phyloP scores from a whole-genome alignment of 2,888 invertebrate genomes.

The Cotesia congregata region DNA sequence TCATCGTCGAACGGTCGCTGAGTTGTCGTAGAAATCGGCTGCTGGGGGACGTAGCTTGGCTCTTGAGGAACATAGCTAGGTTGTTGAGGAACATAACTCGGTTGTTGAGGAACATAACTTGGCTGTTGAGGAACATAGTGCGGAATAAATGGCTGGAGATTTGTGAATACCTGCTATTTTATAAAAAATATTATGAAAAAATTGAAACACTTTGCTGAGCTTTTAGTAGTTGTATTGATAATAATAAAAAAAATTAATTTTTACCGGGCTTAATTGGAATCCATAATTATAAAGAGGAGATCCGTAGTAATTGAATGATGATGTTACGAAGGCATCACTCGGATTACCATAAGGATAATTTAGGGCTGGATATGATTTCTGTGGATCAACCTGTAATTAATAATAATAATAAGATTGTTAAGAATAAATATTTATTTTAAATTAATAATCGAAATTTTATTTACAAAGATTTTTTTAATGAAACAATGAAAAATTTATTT shows the following conservation, averaged over 20 bases:
- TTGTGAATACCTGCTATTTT: constrained; percentile 33
- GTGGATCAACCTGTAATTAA: constrained; percentile 40
- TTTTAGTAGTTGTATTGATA: background rate
- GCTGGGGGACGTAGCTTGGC: constrained; percentile 12
- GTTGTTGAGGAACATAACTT: constrained; percentile 23
- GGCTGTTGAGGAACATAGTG: constrained; percentile 31
- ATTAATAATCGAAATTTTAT: too few relatives aligned
- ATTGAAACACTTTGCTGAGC: background rate
- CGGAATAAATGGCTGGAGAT: constrained; percentile 41
- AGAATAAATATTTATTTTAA: background rate
- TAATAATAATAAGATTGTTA: background rate
- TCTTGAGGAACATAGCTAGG: constrained; percentile 26
- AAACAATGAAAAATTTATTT: too few relatives aligned
- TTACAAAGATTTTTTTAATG: too few relatives aligned
- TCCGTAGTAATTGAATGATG: constrained; percentile 53
- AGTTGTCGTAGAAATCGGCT: constrained; percentile 29
- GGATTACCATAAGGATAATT: constrained; percentile 47
- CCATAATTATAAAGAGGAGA: constrained; percentile 54
- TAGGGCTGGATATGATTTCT: constrained; percentile 44
- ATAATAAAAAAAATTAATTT: background rate
- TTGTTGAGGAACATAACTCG: constrained; percentile 32
- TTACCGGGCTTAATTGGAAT: constrained; percentile 55
- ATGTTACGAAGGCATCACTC: constrained; percentile 44
- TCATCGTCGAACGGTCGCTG: constrained; percentile 46
- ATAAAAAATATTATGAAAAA: background rate